These are phyloP conservation scores for Drosophila multiciliata DNA, from an alignment of 2,888 invertebrate genomes.

Conservation along the genomic window DNA sequence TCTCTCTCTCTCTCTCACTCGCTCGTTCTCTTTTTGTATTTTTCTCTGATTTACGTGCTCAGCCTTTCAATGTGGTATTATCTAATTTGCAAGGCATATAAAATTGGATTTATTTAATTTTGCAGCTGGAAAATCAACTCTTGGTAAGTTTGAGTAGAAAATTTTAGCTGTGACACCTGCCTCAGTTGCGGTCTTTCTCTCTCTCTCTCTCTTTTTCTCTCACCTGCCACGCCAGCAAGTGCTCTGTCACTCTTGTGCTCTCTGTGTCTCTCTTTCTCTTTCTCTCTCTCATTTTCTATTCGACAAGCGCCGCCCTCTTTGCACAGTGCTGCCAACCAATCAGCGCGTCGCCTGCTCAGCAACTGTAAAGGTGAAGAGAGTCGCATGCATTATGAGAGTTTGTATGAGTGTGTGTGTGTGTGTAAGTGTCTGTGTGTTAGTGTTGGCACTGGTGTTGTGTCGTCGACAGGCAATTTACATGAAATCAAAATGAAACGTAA, in stretches of 20 bases:
- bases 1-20: neutral
- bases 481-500: conserved; percentile 78
- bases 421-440: conserved; percentile 15
- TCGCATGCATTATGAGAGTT: neutral
- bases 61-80: neutral
- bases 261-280: conserved; percentile 2
- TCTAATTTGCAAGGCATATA: conserved; percentile 15
- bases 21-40: neutral
- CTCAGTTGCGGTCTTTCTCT: conserved; percentile 34
- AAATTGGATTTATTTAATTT: conserved; percentile 40
- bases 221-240: conserved; percentile 12
- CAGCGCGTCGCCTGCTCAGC: conserved; percentile 34
- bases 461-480: conserved; percentile 78
- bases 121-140: conserved; percentile 24
- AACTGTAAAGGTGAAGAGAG: conserved; percentile 17
- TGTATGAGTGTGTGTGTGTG: conserved; percentile 10
- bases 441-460: conserved; percentile 67
- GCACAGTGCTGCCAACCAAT: conserved; percentile 32
- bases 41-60: neutral
- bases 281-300: neutral
- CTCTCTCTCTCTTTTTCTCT: conserved; percentile 18
- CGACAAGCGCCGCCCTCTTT: conserved; percentile 46
- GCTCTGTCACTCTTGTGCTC: neutral
- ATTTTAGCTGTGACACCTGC: conserved; percentile 71
- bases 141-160: conserved; percentile 46